phyloP scores from a whole-genome alignment of 2,888 invertebrate species.

The Maniola hyperantus region DNA sequence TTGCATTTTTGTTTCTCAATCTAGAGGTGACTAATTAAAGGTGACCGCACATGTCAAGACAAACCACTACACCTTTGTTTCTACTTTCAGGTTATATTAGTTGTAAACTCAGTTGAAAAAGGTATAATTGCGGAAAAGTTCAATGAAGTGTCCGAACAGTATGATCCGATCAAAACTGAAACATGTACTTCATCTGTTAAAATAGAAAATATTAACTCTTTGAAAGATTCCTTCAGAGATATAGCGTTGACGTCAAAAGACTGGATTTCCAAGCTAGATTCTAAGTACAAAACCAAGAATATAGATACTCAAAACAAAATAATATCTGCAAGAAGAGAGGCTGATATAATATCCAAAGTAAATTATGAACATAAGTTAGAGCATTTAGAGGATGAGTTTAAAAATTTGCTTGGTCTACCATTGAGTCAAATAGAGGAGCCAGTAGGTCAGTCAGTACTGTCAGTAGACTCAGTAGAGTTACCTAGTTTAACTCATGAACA shows the following conservation, averaged over 20 bases:
- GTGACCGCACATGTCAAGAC: no score
- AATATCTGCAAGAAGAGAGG: slow-evolving; percentile 72
- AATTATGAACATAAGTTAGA: slow-evolving; percentile 73
- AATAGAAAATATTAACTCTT: slow-evolving; percentile 78
- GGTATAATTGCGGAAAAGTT: slow-evolving; percentile 57
- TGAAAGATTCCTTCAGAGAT: slow-evolving; percentile 81
- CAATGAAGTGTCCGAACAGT: slow-evolving; percentile 58
- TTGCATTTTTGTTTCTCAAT: no score
- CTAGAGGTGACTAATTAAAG: no score
- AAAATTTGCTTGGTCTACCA: slow-evolving; percentile 75
- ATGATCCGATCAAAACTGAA: slow-evolving; percentile 73
- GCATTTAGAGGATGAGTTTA: slow-evolving; percentile 69
- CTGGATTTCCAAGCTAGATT: slow-evolving; percentile 80
- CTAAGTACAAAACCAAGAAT: slow-evolving; percentile 71
- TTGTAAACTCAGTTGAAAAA: slow-evolving; percentile 62
- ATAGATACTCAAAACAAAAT: slow-evolving; percentile 69
- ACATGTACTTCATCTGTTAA: slow-evolving; percentile 64
- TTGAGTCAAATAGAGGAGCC: slow-evolving; percentile 75
- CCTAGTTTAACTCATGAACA: slow-evolving; percentile 87
- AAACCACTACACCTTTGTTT: no score
- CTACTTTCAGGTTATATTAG: slow-evolving; percentile 60
- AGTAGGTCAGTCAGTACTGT: no score
- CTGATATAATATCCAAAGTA: slow-evolving; percentile 73
- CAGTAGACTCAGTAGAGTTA: slow-evolving; percentile 67
- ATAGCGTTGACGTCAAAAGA: slow-evolving; percentile 73